Conservation (phyloP, 2,888 invertebrate species). For the Ormyrus thymus region DNA sequence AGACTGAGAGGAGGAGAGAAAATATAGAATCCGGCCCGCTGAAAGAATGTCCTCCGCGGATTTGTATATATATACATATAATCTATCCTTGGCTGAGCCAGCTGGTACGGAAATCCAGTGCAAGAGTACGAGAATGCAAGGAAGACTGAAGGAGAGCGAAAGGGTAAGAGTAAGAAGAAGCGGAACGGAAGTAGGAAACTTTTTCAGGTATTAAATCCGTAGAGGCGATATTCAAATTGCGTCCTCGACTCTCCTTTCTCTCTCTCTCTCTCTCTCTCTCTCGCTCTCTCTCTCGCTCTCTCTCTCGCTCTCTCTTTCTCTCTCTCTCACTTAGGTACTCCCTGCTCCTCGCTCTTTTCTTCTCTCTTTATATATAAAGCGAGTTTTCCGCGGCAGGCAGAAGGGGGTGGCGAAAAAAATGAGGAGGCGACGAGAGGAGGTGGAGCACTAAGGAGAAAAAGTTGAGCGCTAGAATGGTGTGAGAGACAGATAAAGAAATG, state of each 20-base stretch:
- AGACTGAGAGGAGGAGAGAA: not conserved
- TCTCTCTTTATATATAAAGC: not conserved
- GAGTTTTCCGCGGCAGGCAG: conserved; percentile 6
- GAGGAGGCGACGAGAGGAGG: not conserved
- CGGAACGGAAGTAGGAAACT: conserved; percentile 39
- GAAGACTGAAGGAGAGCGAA: conserved; percentile 14
- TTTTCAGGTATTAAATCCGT: conserved; percentile 55
- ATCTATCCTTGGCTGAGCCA: conserved; percentile 39
- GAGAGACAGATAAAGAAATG: conserved; percentile 51
- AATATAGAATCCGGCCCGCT: conserved; percentile 27
- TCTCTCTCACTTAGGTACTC: not conserved
- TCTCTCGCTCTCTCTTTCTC: conserved; percentile 4
- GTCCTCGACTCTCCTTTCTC: conserved; percentile 19
- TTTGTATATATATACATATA: conserved; percentile 26
- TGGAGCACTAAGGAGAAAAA: conserved; percentile 11
- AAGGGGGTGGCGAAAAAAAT: not conserved
- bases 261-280: conserved; percentile 3
- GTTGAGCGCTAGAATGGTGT: conserved; percentile 25
- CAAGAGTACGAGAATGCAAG: not conserved
- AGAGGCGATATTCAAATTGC: conserved; percentile 52
- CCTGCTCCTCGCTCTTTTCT: not conserved
- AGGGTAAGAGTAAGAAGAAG: not conserved
- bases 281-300: not conserved
- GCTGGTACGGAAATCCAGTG: conserved; percentile 17
- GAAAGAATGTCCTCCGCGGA: conserved; percentile 10